Evolutionary conservation across 2,797 vertebrate species (phyloP).

Genomic region (Octomys mimax): DNA sequence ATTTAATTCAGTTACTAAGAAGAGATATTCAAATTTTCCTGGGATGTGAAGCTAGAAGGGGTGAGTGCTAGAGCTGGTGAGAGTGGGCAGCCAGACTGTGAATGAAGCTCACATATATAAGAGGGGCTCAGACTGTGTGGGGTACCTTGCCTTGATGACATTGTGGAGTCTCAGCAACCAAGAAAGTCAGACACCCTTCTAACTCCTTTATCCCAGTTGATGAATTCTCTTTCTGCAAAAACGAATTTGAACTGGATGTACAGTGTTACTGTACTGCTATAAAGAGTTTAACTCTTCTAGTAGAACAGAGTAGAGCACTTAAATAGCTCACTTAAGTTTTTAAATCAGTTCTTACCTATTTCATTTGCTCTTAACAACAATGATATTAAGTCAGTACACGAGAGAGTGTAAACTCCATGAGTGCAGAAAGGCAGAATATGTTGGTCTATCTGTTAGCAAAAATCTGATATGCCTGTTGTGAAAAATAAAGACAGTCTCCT

Average conservation of each 20-base stretch:
- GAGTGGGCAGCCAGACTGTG: not conserved
- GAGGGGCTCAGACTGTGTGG: not conserved
- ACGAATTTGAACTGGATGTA: not conserved
- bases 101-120: not conserved
- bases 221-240: not conserved
- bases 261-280: not conserved
- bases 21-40: not conserved
- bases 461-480: not conserved
- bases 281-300: not conserved
- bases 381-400: not conserved
- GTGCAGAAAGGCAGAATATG: not conserved
- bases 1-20: not conserved
- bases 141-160: not conserved
- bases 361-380: not conserved
- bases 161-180: not conserved
- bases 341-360: not conserved
- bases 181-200: not conserved
- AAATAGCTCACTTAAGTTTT: not conserved
- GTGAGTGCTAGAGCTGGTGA: not conserved
- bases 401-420: not conserved
- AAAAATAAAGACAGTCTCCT: not conserved
- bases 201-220: not conserved
- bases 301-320: not conserved
- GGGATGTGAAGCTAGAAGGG: not conserved
- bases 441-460: not conserved